phyloP scores from a whole-genome alignment of 2,888 invertebrate species.

The Hyposoter didymator region DNA sequence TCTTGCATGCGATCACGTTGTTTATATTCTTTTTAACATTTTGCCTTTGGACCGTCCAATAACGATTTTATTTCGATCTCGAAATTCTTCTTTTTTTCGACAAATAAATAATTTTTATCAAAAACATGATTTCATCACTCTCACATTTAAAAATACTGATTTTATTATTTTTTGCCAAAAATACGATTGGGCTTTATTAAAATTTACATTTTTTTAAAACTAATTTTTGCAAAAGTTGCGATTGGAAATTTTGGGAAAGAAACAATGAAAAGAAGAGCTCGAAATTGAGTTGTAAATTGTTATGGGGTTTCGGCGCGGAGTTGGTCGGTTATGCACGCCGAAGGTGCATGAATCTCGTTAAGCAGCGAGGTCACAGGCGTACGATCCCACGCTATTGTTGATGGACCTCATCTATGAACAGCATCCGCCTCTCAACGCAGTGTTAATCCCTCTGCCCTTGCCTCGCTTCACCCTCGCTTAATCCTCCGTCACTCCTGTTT shows the following conservation, averaged over 20 bases:
- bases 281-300: neutral
- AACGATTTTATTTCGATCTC: neutral
- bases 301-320: neutral
- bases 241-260: neutral
- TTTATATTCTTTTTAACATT: neutral
- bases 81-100: neutral
- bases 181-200: neutral
- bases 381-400: conserved; percentile 62
- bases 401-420: conserved; percentile 49
- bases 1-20: neutral
- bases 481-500: conserved; percentile 30
- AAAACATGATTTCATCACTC: neutral
- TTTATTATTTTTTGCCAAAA: neutral
- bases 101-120: neutral
- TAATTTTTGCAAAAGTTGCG: neutral
- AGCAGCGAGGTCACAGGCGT: conserved; percentile 8
- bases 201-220: neutral
- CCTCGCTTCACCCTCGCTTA: conserved; percentile 12
- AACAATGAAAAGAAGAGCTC: neutral
- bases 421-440: conserved; percentile 54
- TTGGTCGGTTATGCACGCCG: neutral
- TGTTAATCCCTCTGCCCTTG: conserved; percentile 13
- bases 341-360: conserved; percentile 39
- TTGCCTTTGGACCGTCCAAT: neutral
- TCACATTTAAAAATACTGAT: neutral